Base-by-base conservation (phyloP, 1,140 invertebrate species). In the Prorops nasuta region DNA sequence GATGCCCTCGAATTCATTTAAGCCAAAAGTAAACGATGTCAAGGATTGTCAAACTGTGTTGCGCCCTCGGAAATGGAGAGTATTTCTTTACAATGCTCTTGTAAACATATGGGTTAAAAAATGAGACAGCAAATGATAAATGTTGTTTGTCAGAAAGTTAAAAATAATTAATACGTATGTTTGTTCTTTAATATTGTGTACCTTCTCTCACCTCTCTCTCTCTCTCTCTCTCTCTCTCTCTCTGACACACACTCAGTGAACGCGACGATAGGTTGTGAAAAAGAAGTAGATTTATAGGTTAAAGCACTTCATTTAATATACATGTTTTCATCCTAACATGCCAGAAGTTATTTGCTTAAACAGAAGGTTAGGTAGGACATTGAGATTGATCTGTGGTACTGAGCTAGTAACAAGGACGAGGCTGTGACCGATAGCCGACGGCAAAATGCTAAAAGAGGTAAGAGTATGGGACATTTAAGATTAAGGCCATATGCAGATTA, bases 311-410 rank as follows among this genome's bases (percentile, higher is more conserved):
- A n/a, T n/a, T n/a, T n/a, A 50, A 24, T 50, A 58, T 48, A 54
- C 36, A 56, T 40, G 36, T 51, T 51, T 57, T 49, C 57, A 64
- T 66, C 54, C 56, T 52, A 51, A 60, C 63, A 58, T 43, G 49
- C 61, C 46, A 18, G 20, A 39, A 51, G 66, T 50, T 60, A 54
- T 68, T 62, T 68, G 49, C 51, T 45, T 43, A 58, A 46, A 41
- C 16, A 50, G 14, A 16, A n/a, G 32, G 52, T 59, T 51, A 47
- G 40, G n/a, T n/a, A n/a, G n/a, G n/a, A n/a, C n/a, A n/a, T n/a
- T n/a, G n/a, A n/a, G n/a, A n/a, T n/a, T n/a, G n/a, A n/a, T n/a
- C n/a, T n/a, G n/a, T n/a, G n/a, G n/a, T n/a, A n/a, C n/a, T n/a
- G n/a, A n/a, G n/a, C n/a, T n/a, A n/a, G n/a, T n/a, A n/a, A n/a